Evolutionary conservation across 1,140 invertebrate genomes (phyloP).

Genomic region (Drosophila lowei): DNA sequence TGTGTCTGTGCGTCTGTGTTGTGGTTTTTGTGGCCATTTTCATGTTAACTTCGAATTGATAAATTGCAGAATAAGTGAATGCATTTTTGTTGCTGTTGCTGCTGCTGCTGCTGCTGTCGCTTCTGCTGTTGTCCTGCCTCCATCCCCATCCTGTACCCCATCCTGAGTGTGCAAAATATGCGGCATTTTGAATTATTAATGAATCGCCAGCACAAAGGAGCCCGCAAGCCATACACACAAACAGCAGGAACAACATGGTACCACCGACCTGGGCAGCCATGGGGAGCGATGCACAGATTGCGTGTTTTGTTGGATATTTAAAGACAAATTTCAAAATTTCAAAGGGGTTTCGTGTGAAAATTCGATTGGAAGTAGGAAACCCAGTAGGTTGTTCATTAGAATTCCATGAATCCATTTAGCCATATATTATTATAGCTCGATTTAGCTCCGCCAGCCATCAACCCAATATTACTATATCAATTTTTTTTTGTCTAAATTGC

Average conservation of each 20-base stretch:
- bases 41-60: constrained; percentile 66
- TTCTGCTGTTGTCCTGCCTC: constrained; percentile 16
- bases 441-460: no score
- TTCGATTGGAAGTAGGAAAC: constrained; percentile 12
- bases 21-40: constrained; percentile 64
- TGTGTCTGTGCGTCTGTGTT: constrained; percentile 25
- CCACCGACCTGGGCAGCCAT: neutral
- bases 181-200: constrained; percentile 78
- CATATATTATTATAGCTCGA: no score
- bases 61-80: constrained; percentile 78
- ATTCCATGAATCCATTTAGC: neutral
- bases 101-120: constrained; percentile 9
- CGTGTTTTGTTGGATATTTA: constrained; percentile 49
- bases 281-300: constrained; percentile 26
- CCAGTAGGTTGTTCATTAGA: constrained; percentile 2
- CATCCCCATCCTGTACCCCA: constrained; percentile 12
- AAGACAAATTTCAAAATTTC: constrained; percentile 21
- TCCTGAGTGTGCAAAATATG: constrained; percentile 42
- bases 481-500: constrained; percentile 24
- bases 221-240: constrained; percentile 53
- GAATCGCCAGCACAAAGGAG: constrained; percentile 68
- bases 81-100: constrained; percentile 41
- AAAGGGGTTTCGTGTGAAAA: constrained; percentile 66
- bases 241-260: constrained; percentile 17
- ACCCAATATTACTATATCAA: no score